A percentile compares a stretch with the other conserved stretches of the same genome.
Conservation (phyloP, 1,140 invertebrate genomes). For the Drosophila mojavensis region DNA sequence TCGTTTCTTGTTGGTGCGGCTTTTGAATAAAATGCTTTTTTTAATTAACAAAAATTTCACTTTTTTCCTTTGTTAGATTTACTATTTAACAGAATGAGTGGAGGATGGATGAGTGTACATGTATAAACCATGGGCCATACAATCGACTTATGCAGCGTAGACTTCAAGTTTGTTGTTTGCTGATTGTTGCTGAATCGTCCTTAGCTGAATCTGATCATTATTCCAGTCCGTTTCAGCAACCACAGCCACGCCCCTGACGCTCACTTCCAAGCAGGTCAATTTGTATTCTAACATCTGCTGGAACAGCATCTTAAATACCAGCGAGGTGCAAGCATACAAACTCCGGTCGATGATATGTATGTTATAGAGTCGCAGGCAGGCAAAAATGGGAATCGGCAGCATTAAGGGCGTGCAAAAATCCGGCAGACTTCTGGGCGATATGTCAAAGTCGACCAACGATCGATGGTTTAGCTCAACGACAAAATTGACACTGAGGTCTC, state of each 20-base stretch:
- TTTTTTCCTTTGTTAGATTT: conserved; percentile 54
- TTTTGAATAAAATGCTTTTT: conserved; percentile 59
- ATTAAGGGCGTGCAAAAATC: conserved; percentile 61
- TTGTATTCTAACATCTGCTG: conserved; percentile 59
- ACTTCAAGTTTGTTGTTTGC: conserved; percentile 42
- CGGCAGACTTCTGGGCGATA: conserved; percentile 51
- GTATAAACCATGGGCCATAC: neutral
- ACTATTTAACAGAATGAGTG: conserved; percentile 47
- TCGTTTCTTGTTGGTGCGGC: conserved; percentile 28
- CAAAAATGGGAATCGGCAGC: conserved; percentile 52
- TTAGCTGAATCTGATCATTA: neutral
- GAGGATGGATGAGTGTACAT: conserved; percentile 27
- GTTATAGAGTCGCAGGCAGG: conserved; percentile 57
- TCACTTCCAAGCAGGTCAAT: conserved; percentile 58
- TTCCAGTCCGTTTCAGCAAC: conserved; percentile 21
- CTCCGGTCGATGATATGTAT: conserved; percentile 45
- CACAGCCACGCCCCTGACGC: conserved; percentile 47
- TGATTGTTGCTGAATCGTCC: conserved; percentile 5
- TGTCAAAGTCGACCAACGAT: conserved; percentile 38
- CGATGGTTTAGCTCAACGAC: conserved; percentile 50
- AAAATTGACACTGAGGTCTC: conserved; percentile 41
- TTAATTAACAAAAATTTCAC: conserved; percentile 77
- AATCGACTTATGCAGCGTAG: conserved; percentile 13
- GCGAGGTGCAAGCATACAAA: conserved; percentile 52
- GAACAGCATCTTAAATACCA: conserved; percentile 59